Evolutionary conservation across 2,797 vertebrate genomes (phyloP), one percentile per base, ranked within the genome.

Genomic region (Melanotaenia trifasciata): DNA sequence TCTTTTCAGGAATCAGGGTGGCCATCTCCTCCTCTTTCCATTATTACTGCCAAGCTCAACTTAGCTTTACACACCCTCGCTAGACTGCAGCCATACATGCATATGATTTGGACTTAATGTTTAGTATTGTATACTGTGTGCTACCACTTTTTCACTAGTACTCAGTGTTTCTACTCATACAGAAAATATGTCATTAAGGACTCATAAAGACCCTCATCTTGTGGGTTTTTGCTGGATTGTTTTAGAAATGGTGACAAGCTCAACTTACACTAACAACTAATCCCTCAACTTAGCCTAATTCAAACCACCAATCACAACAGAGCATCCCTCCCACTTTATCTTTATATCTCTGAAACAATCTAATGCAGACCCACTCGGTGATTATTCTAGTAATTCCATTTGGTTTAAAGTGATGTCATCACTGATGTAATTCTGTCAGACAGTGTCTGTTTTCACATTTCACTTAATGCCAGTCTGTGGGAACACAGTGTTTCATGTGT

Each of bases 321-420:
- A 53, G 22, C 4, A 13, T 26, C 50, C 50, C 50, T 53, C 50
- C 50, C n/a, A 53, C n/a, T 22, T 4, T 24, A 13, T 7, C 30
- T 3, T 54, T 28, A 24, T 14, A 3, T 28, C 4, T 54, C 26
- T 28, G 14, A 53, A 13, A 11, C n/a, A 53, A 53, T 26, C 3
- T 30, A 30, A 30, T 28, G 26, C 26, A 56, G 53, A 56, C 26
- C 26, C 13, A 18, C 24, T 45, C 32, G 12, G 53, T 10, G 60
- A 74, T 84, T 81, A 71, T 76, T 83, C 56, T 60, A 58, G 87
- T 83, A 79, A 77, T 74, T 64, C 45, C 59, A 56, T 14, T 75
- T 72, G 12, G 45, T 84, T 79, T 79, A 50, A 79, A 74, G 50
- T 65, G 24, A 50, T 58, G 50, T 81, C 30, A 54, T 64, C 56